Percentiles rank a stretch among this genome's conserved stretches.
Evolutionary conservation across 2,888 invertebrate species (phyloP).

Genomic region (Oegoconia quadripuncta): DNA sequence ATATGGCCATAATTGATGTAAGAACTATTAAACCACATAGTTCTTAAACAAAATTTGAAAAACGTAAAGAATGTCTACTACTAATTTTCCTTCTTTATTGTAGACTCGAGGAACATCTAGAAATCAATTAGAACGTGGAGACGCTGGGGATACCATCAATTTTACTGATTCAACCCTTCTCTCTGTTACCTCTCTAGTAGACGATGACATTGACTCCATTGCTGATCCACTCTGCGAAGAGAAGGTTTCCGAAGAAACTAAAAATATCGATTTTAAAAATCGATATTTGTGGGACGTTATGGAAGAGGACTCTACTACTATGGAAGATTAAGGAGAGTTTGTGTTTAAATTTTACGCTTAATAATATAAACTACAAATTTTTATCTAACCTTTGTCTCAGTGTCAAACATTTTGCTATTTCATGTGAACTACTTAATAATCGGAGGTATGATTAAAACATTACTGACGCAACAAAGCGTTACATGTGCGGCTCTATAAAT

Average conservation of each 20-base stretch:
- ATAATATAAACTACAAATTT: too few species aligned
- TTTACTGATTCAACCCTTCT: constrained; percentile 52
- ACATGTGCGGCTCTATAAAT: too few species aligned
- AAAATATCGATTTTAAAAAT: constrained; percentile 28
- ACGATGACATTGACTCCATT: constrained; percentile 44
- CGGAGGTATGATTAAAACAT: too few species aligned
- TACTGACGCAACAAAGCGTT: too few species aligned
- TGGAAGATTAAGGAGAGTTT: constrained; percentile 3
- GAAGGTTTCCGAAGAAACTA: constrained; percentile 26
- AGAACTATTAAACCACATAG: constrained; percentile 23
- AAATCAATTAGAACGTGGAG: constrained; percentile 52
- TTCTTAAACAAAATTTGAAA: background rate
- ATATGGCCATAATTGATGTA: constrained; percentile 67
- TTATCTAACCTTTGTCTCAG: too few species aligned
- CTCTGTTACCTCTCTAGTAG: constrained; percentile 57
- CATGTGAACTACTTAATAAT: too few species aligned
- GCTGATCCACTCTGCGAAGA: constrained; percentile 26
- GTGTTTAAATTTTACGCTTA: background rate
- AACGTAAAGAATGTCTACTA: background rate
- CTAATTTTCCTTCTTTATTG: constrained; percentile 4
- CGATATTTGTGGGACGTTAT: constrained; percentile 54
- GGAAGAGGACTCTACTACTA: constrained; percentile 44
- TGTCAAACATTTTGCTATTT: too few species aligned
- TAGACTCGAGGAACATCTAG: constrained; percentile 50
- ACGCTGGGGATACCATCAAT: constrained; percentile 54